These are phyloP conservation scores for human (Homo sapiens) DNA, from an alignment of 2,113 vertebrate species.

Conservation along the genomic window DNA sequence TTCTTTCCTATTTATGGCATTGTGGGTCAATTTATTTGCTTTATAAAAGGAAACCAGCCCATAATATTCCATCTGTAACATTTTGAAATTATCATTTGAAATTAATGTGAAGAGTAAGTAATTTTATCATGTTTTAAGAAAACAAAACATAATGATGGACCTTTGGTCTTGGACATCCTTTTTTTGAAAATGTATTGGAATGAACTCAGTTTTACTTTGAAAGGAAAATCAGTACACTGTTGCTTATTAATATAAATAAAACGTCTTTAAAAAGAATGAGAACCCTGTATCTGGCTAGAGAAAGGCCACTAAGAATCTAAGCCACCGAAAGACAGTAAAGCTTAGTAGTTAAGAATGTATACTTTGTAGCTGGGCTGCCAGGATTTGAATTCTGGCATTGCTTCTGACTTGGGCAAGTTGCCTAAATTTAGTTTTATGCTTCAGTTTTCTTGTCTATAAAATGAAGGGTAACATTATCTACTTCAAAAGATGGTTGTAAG, in stretches of 20 bases:
- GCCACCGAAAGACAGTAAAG: background rate
- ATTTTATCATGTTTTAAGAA: conserved; percentile 20
- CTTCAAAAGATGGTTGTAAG: background rate
- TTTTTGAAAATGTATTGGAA: background rate
- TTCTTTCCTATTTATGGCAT: background rate
- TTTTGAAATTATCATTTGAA: conserved; percentile 10
- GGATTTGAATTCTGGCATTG: conserved; percentile 21
- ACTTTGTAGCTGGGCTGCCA: background rate
- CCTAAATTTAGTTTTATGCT: background rate
- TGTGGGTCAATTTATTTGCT: background rate
- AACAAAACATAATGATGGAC: background rate
- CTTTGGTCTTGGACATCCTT: background rate
- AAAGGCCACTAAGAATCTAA: background rate
- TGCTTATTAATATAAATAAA: conserved; percentile 21
- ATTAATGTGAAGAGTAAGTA: conserved; percentile 17
- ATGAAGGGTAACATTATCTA: background rate
- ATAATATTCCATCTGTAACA: background rate
- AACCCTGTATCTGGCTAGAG: background rate
- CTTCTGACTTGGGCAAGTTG: background rate
- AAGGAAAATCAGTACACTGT: background rate
- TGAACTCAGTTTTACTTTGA: conserved; percentile 26
- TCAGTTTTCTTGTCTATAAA: background rate
- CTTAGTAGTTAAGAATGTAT: background rate
- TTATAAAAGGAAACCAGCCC: background rate
- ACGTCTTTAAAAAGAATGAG: background rate